phyloP scores from a whole-genome alignment of 2,888 invertebrate genomes.

The Sympetrum striolatum region DNA sequence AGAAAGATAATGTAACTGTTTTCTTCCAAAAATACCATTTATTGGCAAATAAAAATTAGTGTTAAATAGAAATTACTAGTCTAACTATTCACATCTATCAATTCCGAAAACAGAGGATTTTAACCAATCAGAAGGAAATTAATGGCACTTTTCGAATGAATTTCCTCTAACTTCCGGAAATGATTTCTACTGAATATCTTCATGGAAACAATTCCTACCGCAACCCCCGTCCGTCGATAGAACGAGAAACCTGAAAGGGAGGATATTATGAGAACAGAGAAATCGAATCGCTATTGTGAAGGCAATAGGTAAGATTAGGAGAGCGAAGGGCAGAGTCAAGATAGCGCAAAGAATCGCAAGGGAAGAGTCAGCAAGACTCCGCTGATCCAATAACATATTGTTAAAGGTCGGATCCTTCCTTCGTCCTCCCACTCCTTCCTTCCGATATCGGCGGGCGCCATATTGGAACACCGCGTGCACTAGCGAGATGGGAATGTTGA shows the following conservation, averaged over 20 bases:
- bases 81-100: too few relatives aligned
- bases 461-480: constrained; percentile 40
- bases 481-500: constrained; percentile 1
- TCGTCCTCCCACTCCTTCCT: not conserved
- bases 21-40: too few relatives aligned
- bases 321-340: not conserved
- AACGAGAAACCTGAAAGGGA: not conserved
- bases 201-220: too few relatives aligned
- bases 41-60: too few relatives aligned
- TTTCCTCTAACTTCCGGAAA: too few relatives aligned
- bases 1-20: too few relatives aligned
- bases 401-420: constrained; percentile 28
- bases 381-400: constrained; percentile 43
- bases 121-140: too few relatives aligned
- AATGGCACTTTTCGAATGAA: too few relatives aligned
- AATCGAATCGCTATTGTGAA: not conserved
- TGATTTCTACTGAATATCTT: too few relatives aligned
- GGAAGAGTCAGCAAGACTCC: constrained; percentile 32
- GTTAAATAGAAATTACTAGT: too few relatives aligned
- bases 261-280: too few relatives aligned
- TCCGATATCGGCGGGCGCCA: constrained; percentile 37
- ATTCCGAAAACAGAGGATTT: too few relatives aligned
- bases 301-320: not conserved
- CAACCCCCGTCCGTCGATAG: not conserved
- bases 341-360: not conserved